phyloP scores from a whole-genome alignment of 2,797 vertebrate species.

The Scolopax rusticola region DNA sequence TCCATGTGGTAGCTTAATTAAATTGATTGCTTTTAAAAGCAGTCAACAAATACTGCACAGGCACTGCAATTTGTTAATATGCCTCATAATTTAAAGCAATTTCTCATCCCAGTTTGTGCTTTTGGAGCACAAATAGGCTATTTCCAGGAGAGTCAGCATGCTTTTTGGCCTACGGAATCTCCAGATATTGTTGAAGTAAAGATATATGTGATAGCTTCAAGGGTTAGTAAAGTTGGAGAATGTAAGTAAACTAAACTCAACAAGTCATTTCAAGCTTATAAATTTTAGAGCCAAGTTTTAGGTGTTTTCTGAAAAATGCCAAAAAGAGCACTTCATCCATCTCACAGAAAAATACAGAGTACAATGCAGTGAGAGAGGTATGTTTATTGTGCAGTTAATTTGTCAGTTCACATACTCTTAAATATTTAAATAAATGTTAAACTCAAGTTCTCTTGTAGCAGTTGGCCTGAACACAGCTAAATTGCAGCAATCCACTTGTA shows the following conservation, averaged over 20 bases:
- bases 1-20: background rate
- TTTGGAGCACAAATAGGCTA: background rate
- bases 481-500: background rate
- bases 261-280: background rate
- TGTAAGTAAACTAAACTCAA: background rate
- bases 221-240: background rate
- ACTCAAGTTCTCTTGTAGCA: background rate
- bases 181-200: background rate
- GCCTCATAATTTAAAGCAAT: background rate
- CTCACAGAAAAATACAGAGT: background rate
- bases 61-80: background rate
- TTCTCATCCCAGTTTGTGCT: background rate
- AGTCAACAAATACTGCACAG: background rate
- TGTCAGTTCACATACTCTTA: background rate
- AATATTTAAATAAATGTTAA: background rate
- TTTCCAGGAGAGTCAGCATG: background rate
- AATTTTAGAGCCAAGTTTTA: background rate
- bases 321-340: background rate
- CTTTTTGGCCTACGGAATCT: background rate
- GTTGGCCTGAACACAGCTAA: background rate
- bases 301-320: background rate
- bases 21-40: background rate
- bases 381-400: background rate
- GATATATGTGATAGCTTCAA: background rate
- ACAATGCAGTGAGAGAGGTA: background rate